These are phyloP conservation scores for Polydrusus tereticollis DNA, from an alignment of 2,888 invertebrate genomes.

Conservation along the genomic window DNA sequence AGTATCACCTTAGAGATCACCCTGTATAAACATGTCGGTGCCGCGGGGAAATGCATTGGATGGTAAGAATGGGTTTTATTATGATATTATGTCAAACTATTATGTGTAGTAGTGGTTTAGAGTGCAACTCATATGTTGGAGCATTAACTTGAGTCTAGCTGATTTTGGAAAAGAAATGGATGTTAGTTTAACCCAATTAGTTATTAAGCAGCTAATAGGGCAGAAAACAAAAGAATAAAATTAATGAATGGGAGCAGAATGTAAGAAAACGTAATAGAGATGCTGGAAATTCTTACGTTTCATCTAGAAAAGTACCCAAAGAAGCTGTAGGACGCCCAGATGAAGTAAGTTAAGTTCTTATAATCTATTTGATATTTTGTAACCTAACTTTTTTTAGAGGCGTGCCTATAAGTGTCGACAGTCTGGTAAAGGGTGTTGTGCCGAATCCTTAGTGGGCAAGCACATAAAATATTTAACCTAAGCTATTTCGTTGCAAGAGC, in stretches of 20 bases:
- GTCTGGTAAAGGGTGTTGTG: neutral
- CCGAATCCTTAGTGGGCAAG: conserved; percentile 1
- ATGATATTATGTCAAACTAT: too few species aligned
- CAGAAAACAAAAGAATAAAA: neutral
- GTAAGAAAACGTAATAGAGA: conserved; percentile 11
- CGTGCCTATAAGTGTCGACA: neutral
- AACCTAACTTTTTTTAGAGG: neutral
- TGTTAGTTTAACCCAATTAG: neutral
- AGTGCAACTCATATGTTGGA: too few species aligned
- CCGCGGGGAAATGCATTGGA: too few species aligned
- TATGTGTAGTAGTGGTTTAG: too few species aligned
- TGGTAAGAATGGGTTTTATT: too few species aligned
- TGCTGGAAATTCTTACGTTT: conserved; percentile 6
- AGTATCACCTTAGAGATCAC: too few species aligned
- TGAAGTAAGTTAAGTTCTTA: conserved; percentile 13
- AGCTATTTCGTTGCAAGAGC: neutral
- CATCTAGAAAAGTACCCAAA: conserved; percentile 12
- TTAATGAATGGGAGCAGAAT: conserved; percentile 13
- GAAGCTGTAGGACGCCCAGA: conserved; percentile 3
- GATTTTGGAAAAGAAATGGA: too few species aligned
- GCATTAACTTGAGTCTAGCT: too few species aligned
- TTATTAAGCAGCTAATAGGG: neutral
- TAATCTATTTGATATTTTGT: neutral
- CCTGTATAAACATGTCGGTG: too few species aligned
- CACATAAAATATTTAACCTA: neutral